These are phyloP conservation scores for Atractosteus spatula DNA, from an alignment of 2,113 vertebrate species.

Conservation along the genomic window DNA sequence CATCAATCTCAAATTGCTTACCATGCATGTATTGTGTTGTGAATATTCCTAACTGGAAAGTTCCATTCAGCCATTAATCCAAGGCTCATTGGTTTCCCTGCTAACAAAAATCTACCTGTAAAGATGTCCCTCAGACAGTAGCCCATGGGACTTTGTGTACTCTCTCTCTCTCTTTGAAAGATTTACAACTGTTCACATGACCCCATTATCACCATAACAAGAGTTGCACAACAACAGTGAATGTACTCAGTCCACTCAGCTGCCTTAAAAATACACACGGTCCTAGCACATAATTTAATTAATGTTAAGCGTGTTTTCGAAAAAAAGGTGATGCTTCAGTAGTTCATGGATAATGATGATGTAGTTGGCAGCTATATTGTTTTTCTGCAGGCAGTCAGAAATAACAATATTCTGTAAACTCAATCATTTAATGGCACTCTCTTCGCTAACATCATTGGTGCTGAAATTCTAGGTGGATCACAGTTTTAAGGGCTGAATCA, in stretches of 20 bases:
- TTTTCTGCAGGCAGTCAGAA: background rate
- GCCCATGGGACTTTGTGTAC: background rate
- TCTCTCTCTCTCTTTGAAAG: background rate
- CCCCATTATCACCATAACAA: slow-evolving; percentile 1
- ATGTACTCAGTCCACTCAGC: background rate
- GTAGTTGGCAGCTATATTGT: background rate
- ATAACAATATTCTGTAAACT: too few relatives aligned
- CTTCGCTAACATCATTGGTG: too few relatives aligned
- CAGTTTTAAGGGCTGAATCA: too few relatives aligned
- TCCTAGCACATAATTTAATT: background rate
- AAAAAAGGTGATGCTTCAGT: too few relatives aligned
- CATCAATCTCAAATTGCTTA: background rate
- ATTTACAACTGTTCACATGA: too few relatives aligned
- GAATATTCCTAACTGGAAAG: background rate
- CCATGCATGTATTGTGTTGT: background rate
- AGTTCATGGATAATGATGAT: background rate
- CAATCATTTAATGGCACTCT: too few relatives aligned
- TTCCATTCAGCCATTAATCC: slow-evolving; percentile 31
- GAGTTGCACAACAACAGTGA: background rate
- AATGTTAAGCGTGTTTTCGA: background rate
- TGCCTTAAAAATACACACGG: background rate
- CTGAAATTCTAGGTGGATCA: too few relatives aligned
- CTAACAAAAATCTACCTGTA: too few relatives aligned
- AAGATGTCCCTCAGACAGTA: too few relatives aligned
- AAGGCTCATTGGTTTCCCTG: slow-evolving; percentile 32